Conservation (phyloP, 2,888 invertebrate genomes). For the Rotaria socialis region DNA sequence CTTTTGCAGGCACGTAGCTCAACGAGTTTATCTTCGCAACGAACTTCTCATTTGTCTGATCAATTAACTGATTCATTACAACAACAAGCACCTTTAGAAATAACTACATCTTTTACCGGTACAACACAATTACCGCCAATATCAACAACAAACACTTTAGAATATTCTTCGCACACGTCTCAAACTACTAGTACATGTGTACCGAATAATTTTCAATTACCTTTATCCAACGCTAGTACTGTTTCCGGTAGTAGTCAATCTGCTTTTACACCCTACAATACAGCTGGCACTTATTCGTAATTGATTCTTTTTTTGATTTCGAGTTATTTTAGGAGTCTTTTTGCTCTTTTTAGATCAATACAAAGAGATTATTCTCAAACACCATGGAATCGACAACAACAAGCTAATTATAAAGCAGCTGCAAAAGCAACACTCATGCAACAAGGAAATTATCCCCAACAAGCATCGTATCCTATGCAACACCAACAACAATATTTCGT, state of each 20-base stretch:
- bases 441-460: neutral
- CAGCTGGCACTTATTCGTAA: neutral
- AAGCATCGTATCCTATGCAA: neutral
- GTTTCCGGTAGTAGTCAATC: neutral
- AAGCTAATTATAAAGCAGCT: neutral
- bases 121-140: neutral
- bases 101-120: neutral
- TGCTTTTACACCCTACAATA: neutral
- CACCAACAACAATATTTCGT: neutral
- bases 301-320: neutral
- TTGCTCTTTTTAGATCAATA: neutral
- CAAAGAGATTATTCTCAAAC: neutral
- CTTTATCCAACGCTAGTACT: neutral
- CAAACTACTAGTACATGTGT: neutral
- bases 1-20: neutral
- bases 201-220: neutral
- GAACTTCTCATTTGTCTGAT: slow-evolving; percentile 15
- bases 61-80: neutral
- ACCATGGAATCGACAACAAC: neutral
- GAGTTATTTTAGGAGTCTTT: neutral
- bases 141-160: neutral
- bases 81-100: neutral
- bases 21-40: neutral
- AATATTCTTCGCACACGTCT: neutral
- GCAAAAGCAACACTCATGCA: neutral